Conservation (phyloP, 1,140 invertebrate species). For the Microplitis mediator region DNA sequence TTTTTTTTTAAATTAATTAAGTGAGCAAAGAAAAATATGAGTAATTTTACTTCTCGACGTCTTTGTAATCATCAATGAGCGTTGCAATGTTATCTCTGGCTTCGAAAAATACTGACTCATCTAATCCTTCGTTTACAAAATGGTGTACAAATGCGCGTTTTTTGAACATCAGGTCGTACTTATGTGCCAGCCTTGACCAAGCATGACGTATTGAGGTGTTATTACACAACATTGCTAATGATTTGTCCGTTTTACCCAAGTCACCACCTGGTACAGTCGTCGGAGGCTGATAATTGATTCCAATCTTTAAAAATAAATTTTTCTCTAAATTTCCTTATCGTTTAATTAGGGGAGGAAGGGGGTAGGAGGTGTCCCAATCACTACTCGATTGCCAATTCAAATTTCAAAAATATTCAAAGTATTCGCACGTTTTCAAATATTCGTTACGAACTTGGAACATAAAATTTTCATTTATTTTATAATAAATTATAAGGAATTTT, state of each 20-base stretch:
- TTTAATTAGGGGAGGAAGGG: too few relatives aligned
- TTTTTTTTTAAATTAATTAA: background rate
- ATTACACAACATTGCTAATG: slow-evolving; percentile 78
- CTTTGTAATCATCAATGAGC: slow-evolving; percentile 71
- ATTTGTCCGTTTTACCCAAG: slow-evolving; percentile 67
- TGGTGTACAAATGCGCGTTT: slow-evolving; percentile 80
- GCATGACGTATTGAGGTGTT: slow-evolving; percentile 77
- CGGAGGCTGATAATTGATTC: slow-evolving; percentile 75
- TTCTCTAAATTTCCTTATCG: background rate
- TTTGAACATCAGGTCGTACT: slow-evolving; percentile 76
- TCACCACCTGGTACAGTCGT: slow-evolving; percentile 77
- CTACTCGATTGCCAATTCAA: too few relatives aligned
- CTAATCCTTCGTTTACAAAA: slow-evolving; percentile 81
- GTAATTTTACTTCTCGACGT: slow-evolving; percentile 39
- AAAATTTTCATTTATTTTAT: too few relatives aligned
- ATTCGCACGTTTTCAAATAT: too few relatives aligned
- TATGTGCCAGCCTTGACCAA: slow-evolving; percentile 72
- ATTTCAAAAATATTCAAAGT: too few relatives aligned
- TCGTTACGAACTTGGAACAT: too few relatives aligned
- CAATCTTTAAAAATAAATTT: slow-evolving; percentile 52
- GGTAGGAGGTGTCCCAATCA: too few relatives aligned
- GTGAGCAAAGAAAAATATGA: background rate
- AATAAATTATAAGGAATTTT: too few relatives aligned
- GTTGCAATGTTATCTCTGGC: slow-evolving; percentile 75
- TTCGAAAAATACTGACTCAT: slow-evolving; percentile 75